phyloP scores from a whole-genome alignment of 2,888 invertebrate genomes.

The Rhingia campestris region DNA sequence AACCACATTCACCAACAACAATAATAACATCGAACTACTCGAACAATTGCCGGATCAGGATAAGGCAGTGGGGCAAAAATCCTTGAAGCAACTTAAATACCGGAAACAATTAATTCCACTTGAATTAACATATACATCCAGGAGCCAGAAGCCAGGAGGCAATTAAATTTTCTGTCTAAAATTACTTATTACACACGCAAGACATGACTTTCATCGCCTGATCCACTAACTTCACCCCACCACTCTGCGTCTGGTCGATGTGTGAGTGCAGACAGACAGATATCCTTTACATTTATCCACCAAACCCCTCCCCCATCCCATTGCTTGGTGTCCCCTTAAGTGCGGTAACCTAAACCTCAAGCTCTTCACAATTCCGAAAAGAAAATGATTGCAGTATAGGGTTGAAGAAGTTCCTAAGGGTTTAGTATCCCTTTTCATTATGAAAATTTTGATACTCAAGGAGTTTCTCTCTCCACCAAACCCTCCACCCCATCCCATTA shows the following conservation, averaged over 20 bases:
- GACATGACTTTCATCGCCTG: conserved; percentile 75
- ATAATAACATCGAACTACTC: conserved; percentile 70
- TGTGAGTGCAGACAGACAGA: conserved; percentile 35
- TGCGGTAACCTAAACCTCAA: conserved; percentile 60
- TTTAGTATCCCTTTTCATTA: conserved; percentile 65
- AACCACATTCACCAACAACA: conserved; percentile 66
- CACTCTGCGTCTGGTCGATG: conserved; percentile 4
- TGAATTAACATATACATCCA: conserved; percentile 81
- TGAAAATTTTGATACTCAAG: conserved; percentile 64
- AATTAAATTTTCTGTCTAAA: conserved; percentile 77
- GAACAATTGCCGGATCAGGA: conserved; percentile 71
- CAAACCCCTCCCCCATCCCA: conserved; percentile 4
- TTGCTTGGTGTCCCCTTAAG: conserved; percentile 24
- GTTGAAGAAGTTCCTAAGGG: conserved; percentile 55
- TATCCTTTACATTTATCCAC: conserved; percentile 8
- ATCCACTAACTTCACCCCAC: conserved; percentile 36
- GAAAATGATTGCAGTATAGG: conserved; percentile 60
- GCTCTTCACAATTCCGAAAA: conserved; percentile 57
- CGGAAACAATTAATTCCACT: conserved; percentile 82
- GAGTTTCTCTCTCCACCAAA: neutral
- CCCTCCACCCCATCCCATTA: conserved; percentile 5
- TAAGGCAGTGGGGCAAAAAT: conserved; percentile 69
- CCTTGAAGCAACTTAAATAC: conserved; percentile 81
- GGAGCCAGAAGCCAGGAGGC: conserved; percentile 70
- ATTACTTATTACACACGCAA: conserved; percentile 78